Base-by-base conservation (phyloP, 2,888 invertebrate genomes). In the Epiblema foenella region DNA sequence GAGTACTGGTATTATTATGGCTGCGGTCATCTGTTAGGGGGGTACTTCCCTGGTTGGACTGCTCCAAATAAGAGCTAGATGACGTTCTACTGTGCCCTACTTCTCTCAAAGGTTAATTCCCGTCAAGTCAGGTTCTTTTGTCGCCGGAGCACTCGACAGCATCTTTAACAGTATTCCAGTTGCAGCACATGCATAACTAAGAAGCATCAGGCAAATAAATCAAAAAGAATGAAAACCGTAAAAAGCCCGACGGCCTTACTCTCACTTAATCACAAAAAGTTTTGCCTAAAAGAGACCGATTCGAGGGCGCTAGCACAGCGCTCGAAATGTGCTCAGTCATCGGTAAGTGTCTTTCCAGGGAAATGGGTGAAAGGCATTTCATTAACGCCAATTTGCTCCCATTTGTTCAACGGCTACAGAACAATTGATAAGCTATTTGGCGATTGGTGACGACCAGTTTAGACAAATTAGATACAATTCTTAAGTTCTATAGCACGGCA, bases 351-450 rank as follows among this genome's bases (percentile, higher is more conserved):
- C 37, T 54, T 49, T 68, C 42, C 76, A 79, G 73, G 78, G 79
- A 85, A 88, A 82, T 85, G 81, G 85, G 88, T 87, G 90, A 90
- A 89, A 89, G 78, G 73, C 78, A 75, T 71, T 76, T 86, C 87
- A 88, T 86, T 80, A 83, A 74, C 77, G 74, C 77, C 85, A 86
- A 87, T 89, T 87, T 83, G 79, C 79, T 81, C 76, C 82, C 81
- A 88, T 85, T 89, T 85, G 81, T 80, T 79, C 80, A 77, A 78
- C 77, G 80, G 80, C 80, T 82, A 82, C 75, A 75, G 77, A 77
- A 76, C 81, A 80, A 84, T 83, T 79, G 85, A 85, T 83, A 81
- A 82, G 80, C 56, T 51, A 81, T 82, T 80, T 76, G 76, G 60
- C 75, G 57, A 72, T 59, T 75, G 75, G 72, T 70, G 74, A 70